Conservation (phyloP, 2,797 vertebrate genomes). For the Tokudaia tokunoshimensis region DNA sequence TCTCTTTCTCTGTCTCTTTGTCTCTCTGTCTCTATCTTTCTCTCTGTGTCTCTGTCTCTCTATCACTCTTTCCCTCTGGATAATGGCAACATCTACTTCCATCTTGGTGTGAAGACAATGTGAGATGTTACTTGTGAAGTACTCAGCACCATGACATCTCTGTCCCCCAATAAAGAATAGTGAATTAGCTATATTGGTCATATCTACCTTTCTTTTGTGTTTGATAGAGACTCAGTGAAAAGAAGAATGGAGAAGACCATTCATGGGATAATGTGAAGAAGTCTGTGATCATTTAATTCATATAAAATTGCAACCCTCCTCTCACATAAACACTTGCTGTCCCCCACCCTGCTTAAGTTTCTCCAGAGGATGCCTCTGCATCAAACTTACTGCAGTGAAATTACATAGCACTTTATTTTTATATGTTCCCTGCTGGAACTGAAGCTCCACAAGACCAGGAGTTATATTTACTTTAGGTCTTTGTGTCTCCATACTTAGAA, state of each 20-base stretch:
- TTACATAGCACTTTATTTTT: background rate
- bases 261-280: background rate
- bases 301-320: background rate
- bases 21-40: background rate
- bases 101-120: slow-evolving; percentile 16
- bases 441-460: background rate
- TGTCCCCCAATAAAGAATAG: slow-evolving; percentile 1
- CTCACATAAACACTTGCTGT: background rate
- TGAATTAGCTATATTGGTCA: background rate
- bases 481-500: background rate
- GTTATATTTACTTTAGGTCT: background rate
- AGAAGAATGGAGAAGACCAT: background rate
- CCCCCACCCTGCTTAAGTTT: background rate
- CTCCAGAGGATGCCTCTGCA: background rate
- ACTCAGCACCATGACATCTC: background rate
- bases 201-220: slow-evolving; percentile 8
- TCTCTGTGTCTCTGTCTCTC: background rate
- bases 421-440: background rate
- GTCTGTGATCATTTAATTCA: background rate
- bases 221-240: slow-evolving; percentile 27
- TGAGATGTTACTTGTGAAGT: background rate
- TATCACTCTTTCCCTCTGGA: background rate
- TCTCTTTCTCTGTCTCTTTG: background rate
- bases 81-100: background rate
- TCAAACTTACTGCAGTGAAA: background rate